Evolutionary conservation across 2,888 invertebrate species (phyloP), one percentile per base, ranked within the genome.

Genomic region (Cerastis rubricosa): DNA sequence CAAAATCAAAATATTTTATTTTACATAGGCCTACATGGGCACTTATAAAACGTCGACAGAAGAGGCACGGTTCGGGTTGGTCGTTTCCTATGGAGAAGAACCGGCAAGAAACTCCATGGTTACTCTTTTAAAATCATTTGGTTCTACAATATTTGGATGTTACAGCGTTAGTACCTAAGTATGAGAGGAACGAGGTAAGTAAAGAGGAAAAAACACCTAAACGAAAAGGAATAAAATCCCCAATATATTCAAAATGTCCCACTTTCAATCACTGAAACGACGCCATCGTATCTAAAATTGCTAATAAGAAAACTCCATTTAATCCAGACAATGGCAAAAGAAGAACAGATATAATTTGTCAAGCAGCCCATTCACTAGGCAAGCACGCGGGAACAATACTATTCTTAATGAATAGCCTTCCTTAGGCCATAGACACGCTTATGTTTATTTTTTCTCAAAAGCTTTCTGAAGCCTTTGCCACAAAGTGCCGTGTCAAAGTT

Each of bases 331-430:
- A 90, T 74, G 76, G 80, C 19, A 65, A 85, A 85, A 86, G 85
- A 83, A 84, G 45, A 78, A 80, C 80, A 87, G 87, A 87, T 90
- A 90, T 86, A 89, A 90, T 91, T 91, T 90, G 90, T 90, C 88
- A 87, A 81, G 69, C 80, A 43, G 61, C 71, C 86, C 81, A 87
- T 88, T 87, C 85, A 81, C 71, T 63, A 63, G 54, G 59, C 59
- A 67, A 83, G 75, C 74, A 78, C 63, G 67, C 80, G 70, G 81
- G 86, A 86, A 91, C 88, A 89, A 89, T 86, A 68, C 74, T 79
- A 74, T 84, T 88, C 85, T 78, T 86, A 86, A 88, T 87, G 86
- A 90, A 90, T 87, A 71, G 82, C 73, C 63, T 84, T 82, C 81
- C 69, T 76, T 74, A 78, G 73, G 76, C 66, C 59, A 78, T 80